A percentile compares a stretch with the other conserved stretches of the same genome.
Evolutionary conservation across 2,888 invertebrate genomes (phyloP).

Genomic region (Dusona sp.): DNA sequence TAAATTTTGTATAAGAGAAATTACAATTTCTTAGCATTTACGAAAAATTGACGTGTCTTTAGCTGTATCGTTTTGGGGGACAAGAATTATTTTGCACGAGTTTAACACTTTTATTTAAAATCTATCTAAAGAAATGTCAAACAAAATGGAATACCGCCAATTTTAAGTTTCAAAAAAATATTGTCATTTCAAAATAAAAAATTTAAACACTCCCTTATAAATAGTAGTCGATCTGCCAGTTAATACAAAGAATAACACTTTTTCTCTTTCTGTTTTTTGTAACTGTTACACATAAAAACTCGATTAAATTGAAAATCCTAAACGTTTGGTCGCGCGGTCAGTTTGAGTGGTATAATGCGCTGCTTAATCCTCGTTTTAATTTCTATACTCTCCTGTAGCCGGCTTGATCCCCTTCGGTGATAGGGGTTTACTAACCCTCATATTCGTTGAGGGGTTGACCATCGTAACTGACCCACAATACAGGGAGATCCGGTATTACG

Average conservation of each 20-base stretch:
- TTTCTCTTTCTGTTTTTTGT: background rate
- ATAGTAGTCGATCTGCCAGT: background rate
- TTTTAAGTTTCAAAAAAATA: no score
- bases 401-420: slow-evolving; percentile 77
- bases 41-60: background rate
- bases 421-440: slow-evolving; percentile 71
- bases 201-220: background rate
- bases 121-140: no score
- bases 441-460: slow-evolving; percentile 67
- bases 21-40: background rate
- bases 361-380: slow-evolving; percentile 72
- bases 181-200: no score
- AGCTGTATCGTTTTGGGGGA: background rate
- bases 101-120: no score
- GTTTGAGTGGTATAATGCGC: slow-evolving; percentile 57
- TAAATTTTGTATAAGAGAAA: background rate
- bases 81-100: background rate
- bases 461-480: slow-evolving; percentile 71
- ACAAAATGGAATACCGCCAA: no score
- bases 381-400: slow-evolving; percentile 68
- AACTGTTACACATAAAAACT: slow-evolving; percentile 41
- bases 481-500: slow-evolving; percentile 59
- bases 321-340: slow-evolving; percentile 40
- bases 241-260: background rate
- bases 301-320: slow-evolving; percentile 65